Base-by-base conservation (phyloP, 2,797 vertebrate species). In the Catharus ustulatus region DNA sequence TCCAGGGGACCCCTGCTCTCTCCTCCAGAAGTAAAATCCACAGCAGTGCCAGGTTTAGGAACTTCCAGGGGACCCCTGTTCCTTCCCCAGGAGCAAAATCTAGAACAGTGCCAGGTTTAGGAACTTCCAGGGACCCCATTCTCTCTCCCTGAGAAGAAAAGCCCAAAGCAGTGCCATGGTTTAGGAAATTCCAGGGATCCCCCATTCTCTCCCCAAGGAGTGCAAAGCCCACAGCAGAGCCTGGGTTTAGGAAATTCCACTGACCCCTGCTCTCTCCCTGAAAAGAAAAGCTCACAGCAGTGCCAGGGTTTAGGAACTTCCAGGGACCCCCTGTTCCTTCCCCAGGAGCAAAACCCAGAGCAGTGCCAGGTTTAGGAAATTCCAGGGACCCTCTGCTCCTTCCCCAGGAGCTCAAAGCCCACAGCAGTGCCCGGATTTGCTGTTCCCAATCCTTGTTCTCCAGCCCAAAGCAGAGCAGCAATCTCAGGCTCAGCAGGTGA, bases 181-280 rank as follows among this genome's bases (percentile, higher is more conserved):
- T 20, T 48, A 5, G 1, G n/a, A 17, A 36, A 0, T n/a, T 42
- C 30, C 18, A 51, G 8, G 5, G 1, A 15, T 1, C 38, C 11
- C 4, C 38, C 19, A 30, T 26, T 36, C 15, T 7, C 23, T 55
- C 9, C 5, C 8, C 7, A 4, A 54, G 13, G 13, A 43, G 13
- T 18, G 17, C 6, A 51, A 69, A 38, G 3, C 23, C 24, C 54
- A 5, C 22, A 9, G 23, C 30, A 55, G 3, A 11, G 9, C 16
- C 48, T 51, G 48, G 34, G 20, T 12, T 36, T 67, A 4, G 8
- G 45, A 9, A 11, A 1, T 38, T 51, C 26, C 34, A 68, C 34
- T 14, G 1, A 13, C 6, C 3, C 29, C 30, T 26, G 23, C 12
- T 5, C 17, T 9, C 5, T 11, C 2, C 20, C 15, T 7, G 9